Percentiles rank a stretch among this genome's conserved stretches.
phyloP scores from a whole-genome alignment of 2,113 vertebrate genomes.

The Trachemys scripta region DNA sequence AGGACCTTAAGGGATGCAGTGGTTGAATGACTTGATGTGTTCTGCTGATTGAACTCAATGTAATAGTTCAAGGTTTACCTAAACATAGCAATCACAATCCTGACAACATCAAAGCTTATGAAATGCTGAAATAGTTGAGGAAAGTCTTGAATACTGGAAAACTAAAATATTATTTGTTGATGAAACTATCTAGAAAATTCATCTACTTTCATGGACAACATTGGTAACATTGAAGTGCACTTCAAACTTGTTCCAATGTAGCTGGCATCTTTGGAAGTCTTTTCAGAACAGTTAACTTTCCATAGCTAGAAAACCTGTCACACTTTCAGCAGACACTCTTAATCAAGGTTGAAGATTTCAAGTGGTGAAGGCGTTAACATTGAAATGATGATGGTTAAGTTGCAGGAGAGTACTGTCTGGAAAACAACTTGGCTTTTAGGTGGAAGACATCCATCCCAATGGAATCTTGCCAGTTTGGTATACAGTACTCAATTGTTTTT shows the following conservation, averaged over 20 bases:
- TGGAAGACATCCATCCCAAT: not conserved
- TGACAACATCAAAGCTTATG: not conserved
- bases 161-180: not conserved
- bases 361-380: not conserved
- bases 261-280: rapidly evolving
- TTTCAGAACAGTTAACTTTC: not conserved
- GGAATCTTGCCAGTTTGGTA: not conserved
- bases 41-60: not conserved
- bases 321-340: not conserved
- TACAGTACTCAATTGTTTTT: not conserved
- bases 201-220: not conserved
- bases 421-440: not conserved
- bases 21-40: not conserved
- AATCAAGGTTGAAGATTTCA: not conserved
- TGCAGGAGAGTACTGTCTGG: not conserved
- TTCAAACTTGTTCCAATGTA: not conserved
- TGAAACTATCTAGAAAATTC: not conserved
- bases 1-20: not conserved
- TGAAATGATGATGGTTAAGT: not conserved
- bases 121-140: not conserved
- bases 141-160: not conserved
- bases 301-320: not conserved
- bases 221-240: not conserved
- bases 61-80: not conserved
- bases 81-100: not conserved